Base-by-base conservation (phyloP, 1,140 invertebrate genomes). In the Gonioctena quinquepunctata region DNA sequence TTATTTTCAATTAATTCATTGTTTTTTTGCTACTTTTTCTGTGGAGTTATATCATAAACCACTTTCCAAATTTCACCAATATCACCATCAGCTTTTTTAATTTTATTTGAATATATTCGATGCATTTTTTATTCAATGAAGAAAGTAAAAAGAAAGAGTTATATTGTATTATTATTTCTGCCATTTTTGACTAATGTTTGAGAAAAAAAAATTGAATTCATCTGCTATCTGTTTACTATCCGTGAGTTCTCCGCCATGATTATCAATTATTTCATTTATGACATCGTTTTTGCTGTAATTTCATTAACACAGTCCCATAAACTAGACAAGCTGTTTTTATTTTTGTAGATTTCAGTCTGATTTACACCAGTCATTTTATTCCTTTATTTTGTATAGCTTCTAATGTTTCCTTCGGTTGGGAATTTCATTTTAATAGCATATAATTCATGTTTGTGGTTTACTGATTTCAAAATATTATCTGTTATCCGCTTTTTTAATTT, bases 391-490 rank as follows among this genome's bases (percentile, higher is more conserved):
- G 4, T 50, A 50, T 50, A 50, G n/a, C n/a, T 50, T 50, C n/a
- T 50, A 5, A 50, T 50, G n/a, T 50, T 50, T 19, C 3, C 49
- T 50, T 50, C 49, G 3, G 13, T 50, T 50, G 49, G 49, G 49
- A 50, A 50, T 50, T 50, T 50, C 49, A n/a, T 50, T 50, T 50
- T n/a, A 6, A 50, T 50, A n/a, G 49, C 49, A 19, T 50, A 50
- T 50, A 50, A n/a, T 50, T 50, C 49, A 19, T 50, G 49, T n/a
- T 50, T 50, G n/a, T 50, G 49, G 19, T 50, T 50, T n/a, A n/a
- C 49, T 16, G 49, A 50, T 50, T 50, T 50, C 49, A 50, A 50
- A 50, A 50, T 50, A 19, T n/a, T 50, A n/a, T n/a, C 49, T 50
- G 49, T 50, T n/a, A 50, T 50, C 49, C 4, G n/a, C 18, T 50